These are phyloP conservation scores for Tapirus terrestris DNA, from an alignment of 2,113 vertebrate genomes.

Conservation along the genomic window DNA sequence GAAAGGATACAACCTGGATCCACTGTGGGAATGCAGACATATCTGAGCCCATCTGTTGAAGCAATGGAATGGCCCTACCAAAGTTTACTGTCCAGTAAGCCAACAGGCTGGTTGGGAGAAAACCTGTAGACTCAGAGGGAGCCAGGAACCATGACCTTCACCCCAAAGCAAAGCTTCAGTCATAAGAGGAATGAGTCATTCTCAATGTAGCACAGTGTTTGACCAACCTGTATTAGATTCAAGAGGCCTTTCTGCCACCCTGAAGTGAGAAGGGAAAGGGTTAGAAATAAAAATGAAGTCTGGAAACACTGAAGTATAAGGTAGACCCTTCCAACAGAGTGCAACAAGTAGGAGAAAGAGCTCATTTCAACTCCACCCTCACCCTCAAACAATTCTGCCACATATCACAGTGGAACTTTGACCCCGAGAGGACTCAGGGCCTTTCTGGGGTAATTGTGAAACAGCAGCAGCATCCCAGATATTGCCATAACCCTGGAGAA, in stretches of 20 bases:
- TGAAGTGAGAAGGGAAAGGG: not conserved
- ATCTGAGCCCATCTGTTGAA: not conserved
- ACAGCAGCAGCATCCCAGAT: not conserved
- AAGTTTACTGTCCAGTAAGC: not conserved
- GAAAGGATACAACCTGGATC: not conserved
- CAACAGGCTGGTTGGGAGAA: not conserved
- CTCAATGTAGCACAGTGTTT: not conserved
- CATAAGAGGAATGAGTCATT: not conserved
- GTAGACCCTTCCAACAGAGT: not conserved
- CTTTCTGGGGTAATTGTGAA: constrained; percentile 9
- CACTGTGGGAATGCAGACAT: not conserved
- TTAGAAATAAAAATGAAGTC: not conserved
- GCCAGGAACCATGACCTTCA: not conserved
- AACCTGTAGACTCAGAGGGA: not conserved
- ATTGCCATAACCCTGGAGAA: not conserved
- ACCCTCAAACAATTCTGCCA: not conserved
- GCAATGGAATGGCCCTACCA: not conserved
- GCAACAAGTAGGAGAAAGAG: not conserved
- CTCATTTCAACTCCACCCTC: not conserved
- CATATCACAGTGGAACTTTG: not conserved
- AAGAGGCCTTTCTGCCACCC: not conserved
- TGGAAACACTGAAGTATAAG: not conserved
- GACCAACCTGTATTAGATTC: not conserved
- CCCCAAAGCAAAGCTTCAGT: not conserved
- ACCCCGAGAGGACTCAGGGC: not conserved